These are phyloP conservation scores for Mechanitis messenoides DNA, from an alignment of 2,888 invertebrate species.

Conservation along the genomic window DNA sequence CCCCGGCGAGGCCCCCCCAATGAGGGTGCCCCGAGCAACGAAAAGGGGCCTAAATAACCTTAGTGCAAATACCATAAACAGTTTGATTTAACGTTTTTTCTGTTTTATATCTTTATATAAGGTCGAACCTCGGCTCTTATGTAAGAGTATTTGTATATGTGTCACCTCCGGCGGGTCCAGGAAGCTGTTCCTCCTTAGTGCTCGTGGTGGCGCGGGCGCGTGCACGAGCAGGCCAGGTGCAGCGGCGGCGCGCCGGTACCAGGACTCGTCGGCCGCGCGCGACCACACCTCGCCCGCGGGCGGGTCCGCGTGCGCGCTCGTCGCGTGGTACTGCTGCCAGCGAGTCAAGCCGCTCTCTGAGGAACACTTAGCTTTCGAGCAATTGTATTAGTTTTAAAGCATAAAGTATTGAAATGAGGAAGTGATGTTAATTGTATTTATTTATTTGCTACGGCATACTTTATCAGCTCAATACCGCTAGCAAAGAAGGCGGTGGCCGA, in stretches of 20 bases:
- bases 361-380: not conserved
- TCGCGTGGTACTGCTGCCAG: conserved; percentile 63
- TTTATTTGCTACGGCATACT: too few relatives aligned
- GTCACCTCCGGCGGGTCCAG: conserved; percentile 46
- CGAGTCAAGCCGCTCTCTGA: conserved; percentile 63
- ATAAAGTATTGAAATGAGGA: not conserved
- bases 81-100: too few relatives aligned
- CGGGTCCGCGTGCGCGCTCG: conserved; percentile 49
- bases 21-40: too few relatives aligned
- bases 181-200: conserved; percentile 47
- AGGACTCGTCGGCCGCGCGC: conserved; percentile 52
- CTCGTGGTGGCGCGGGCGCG: conserved; percentile 53
- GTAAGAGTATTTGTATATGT: too few relatives aligned
- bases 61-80: too few relatives aligned
- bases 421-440: too few relatives aligned
- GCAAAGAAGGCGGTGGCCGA: conserved; percentile 63
- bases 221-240: conserved; percentile 51
- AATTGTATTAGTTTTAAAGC: not conserved
- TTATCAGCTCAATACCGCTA: conserved; percentile 42
- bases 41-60: too few relatives aligned
- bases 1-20: too few relatives aligned
- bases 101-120: too few relatives aligned
- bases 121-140: too few relatives aligned
- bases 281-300: conserved; percentile 54
- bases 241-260: conserved; percentile 57